Evolutionary conservation across 2,888 invertebrate species (phyloP), one percentile per base, ranked within the genome.

Genomic region (Brassicogethes aeneus): DNA sequence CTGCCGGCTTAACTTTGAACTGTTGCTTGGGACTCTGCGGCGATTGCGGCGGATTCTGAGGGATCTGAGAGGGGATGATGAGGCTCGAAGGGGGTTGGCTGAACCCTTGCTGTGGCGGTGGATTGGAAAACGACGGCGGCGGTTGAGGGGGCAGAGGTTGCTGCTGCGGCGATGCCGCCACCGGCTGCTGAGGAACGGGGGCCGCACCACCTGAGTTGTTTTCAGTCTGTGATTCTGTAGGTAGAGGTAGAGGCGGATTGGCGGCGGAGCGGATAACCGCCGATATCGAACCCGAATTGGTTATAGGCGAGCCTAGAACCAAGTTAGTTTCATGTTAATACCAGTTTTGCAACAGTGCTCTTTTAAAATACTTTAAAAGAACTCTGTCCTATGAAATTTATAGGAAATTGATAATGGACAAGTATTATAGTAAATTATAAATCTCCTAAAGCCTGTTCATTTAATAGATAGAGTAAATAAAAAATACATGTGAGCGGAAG

Each of bases 1-100:
- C 82, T 2, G 83, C 76, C 0, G 84, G 82, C 57, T 84, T 85
- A 30, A 84, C 83, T 73, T 85, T 73, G 57, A 79, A 77, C 50
- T 76, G 76, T 1, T 74, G 69, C 14, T 56, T 37, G n/a, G 54
- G 48, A 16, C 55, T 53, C 48, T 53, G 41, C 45, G 56, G 59
- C n/a, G 60, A 56, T 29, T 56, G 48, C 3, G 64, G 65, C 2
- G 64, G 60, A 40, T 56, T 49, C 41, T 62, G 57, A 36, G 52
- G 42, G 36, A 45, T 51, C 41, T 64, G 62, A 32, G 59, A 48
- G n/a, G 65, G 64, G 29, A 65, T 64, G 31, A 66, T 52, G 30
- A 64, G 55, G 42, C 46, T 51, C 5, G 64, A 56, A 16, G 62
- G 62, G 8, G 65, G 59, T 46, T 63, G 65, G 16, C 60, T 55